Percentiles rank a stretch among this genome's conserved stretches.
Conservation (phyloP, 2,888 invertebrate genomes). For the Pollenia griseotomentosa region DNA sequence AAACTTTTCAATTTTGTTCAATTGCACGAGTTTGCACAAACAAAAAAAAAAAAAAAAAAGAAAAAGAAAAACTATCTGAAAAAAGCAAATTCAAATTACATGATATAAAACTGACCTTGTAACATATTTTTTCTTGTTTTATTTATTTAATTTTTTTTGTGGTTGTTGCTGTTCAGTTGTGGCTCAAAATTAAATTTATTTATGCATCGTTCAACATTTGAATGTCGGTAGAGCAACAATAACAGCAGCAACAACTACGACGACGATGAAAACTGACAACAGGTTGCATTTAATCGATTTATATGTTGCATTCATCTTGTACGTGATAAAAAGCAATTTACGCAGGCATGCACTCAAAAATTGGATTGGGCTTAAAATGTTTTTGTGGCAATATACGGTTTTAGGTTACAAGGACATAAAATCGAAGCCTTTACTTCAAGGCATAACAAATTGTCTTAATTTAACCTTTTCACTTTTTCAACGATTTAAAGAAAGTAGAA, state of each 20-base stretch:
- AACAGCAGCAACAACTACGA: conserved; percentile 40
- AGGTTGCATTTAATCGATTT: conserved; percentile 66
- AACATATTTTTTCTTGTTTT: conserved; percentile 63
- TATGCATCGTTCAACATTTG: conserved; percentile 66
- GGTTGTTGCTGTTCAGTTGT: conserved; percentile 46
- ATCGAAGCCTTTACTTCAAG: neutral
- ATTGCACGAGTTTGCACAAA: conserved; percentile 2
- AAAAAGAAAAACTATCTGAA: conserved; percentile 15
- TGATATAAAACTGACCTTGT: conserved; percentile 68
- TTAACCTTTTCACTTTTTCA: no score
- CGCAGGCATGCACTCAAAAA: conserved; percentile 13
- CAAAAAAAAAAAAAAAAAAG: neutral
- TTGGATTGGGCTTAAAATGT: neutral
- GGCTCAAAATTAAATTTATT: conserved; percentile 64
- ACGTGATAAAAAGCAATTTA: conserved; percentile 9
- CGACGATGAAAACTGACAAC: conserved; percentile 45
- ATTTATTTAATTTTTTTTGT: conserved; percentile 5
- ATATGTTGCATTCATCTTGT: conserved; percentile 54
- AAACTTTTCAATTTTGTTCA: conserved; percentile 28
- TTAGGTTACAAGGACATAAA: conserved; percentile 3
- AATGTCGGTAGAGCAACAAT: conserved; percentile 43
- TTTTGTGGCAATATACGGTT: conserved; percentile 4
- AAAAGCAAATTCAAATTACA: conserved; percentile 34
- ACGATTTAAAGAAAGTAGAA: no score
- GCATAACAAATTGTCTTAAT: no score